phyloP scores from a whole-genome alignment of 2,113 vertebrate genomes.

The Coreoperca whiteheadi region DNA sequence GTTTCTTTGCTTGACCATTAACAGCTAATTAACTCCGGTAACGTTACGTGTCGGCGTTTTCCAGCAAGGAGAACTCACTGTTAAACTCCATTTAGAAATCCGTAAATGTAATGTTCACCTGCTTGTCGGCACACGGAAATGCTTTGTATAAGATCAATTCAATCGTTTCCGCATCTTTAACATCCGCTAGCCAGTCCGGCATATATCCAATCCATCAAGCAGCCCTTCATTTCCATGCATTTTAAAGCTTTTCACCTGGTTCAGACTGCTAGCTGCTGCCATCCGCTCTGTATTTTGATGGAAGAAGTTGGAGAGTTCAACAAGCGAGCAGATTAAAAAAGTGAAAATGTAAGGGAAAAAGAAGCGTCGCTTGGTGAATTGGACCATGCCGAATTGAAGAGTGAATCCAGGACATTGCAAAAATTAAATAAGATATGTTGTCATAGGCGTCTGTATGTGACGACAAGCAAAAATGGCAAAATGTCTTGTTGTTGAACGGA shows the following conservation, averaged over 20 bases:
- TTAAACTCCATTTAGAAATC: not conserved
- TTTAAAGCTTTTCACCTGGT: not conserved
- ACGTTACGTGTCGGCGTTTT: not conserved
- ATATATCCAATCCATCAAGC: accelerated
- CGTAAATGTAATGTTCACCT: not conserved
- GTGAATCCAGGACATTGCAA: accelerated
- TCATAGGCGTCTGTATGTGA: not conserved
- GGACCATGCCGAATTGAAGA: slow-evolving; percentile 6
- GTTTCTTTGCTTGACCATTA: slow-evolving; percentile 30
- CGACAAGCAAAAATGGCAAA: not conserved
- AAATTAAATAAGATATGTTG: accelerated
- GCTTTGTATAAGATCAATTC: accelerated
- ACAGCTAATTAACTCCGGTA: slow-evolving; percentile 58
- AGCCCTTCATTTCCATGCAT: accelerated
- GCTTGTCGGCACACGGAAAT: accelerated
- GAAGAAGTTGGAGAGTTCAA: not conserved
- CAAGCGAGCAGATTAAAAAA: not conserved
- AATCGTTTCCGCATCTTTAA: accelerated
- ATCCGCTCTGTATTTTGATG: no score
- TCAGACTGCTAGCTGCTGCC: not conserved
- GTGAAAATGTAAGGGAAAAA: not conserved
- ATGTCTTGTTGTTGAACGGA: not conserved
- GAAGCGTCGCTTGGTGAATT: accelerated
- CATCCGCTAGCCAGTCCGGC: slow-evolving; percentile 6
- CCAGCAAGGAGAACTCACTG: not conserved